Conservation (phyloP, 1,140 invertebrate genomes). For the Drosophila arawakana region DNA sequence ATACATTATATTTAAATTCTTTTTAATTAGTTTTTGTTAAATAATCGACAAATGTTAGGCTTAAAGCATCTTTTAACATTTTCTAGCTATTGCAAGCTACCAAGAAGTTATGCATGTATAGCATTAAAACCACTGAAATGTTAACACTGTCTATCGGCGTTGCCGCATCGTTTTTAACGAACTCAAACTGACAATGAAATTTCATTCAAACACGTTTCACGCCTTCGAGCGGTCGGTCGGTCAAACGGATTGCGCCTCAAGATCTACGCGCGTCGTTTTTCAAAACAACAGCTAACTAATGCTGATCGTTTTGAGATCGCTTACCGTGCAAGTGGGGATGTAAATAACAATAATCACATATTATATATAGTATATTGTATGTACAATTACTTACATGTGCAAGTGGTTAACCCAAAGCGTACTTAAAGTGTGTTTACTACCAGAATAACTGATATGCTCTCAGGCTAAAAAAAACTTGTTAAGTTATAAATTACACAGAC, state of each 20-base stretch:
- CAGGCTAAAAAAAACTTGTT: constrained; percentile 10
- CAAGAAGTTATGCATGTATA: not conserved
- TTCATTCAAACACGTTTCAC: constrained; percentile 81
- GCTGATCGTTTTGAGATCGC: constrained; percentile 35
- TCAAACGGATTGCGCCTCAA: constrained; percentile 56
- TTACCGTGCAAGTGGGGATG: constrained; percentile 22
- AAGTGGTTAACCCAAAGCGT: constrained; percentile 1
- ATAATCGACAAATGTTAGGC: no score
- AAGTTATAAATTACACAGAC: constrained; percentile 17
- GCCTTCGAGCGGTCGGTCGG: constrained; percentile 70
- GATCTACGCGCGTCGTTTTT: constrained; percentile 50
- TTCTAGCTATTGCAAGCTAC: not conserved
- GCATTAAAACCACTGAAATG: not conserved
- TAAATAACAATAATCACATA: constrained; percentile 36
- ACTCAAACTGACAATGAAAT: constrained; percentile 73
- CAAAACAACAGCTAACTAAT: constrained; percentile 35
- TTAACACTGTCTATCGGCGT: constrained; percentile 23
- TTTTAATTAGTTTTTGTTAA: no score
- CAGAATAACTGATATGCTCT: constrained; percentile 35
- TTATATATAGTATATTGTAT: not conserved
- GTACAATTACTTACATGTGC: constrained; percentile 29
- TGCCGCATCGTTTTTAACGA: constrained; percentile 59
- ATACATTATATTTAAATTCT: no score
- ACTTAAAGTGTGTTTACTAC: not conserved
- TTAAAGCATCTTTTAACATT: not conserved